Base-by-base conservation (phyloP, 2,888 invertebrate genomes). In the Hirudinaria manillensis region DNA sequence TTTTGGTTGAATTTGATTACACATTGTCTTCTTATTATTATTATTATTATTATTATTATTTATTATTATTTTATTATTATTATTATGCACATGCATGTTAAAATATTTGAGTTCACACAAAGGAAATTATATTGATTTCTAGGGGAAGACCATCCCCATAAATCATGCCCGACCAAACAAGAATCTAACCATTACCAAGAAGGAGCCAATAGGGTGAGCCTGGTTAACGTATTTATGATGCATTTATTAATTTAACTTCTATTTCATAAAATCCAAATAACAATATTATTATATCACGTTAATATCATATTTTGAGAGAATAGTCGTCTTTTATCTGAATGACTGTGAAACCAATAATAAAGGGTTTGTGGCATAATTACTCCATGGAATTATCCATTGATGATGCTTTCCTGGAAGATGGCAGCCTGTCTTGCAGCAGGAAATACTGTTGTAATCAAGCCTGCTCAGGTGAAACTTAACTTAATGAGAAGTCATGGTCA, bases 361-460 rank as follows among this genome's bases (percentile, higher is more conserved):
- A 90, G 94, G 0, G 96, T 97, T 3, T 94, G 93, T 82, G 96
- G 91, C 0, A 87, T 97, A 24, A 90, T 97, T 24, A 95, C 95
- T 0, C 96, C 97, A 0, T 98, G 97, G 97, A 97, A 97, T 85
- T 98, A 97, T 85, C 97, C 97, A 0, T 87, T 98, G 16, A 97
- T 98, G 97, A 98, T 97, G 97, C 86, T 97, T 19, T 93, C 94
- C 0, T 97, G 96, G 96, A 97, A 97, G 86, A 94, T 96, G 94
- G 95, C 96, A 0, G 94, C 97, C 3, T 97, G 96, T 83, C 87
- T 97, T 70, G 95, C 96, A 0, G 95, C 96, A 13, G 97, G 97
- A 53, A 97, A 97, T 84, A 95, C 96, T 0, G 94, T 96, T 0
- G 90, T 97, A 0, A 92, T 96, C 85, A 97, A 97, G 85, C 97